Evolutionary conservation across 2,888 invertebrate genomes (phyloP).

Genomic region (Ichneumoninae sp.): DNA sequence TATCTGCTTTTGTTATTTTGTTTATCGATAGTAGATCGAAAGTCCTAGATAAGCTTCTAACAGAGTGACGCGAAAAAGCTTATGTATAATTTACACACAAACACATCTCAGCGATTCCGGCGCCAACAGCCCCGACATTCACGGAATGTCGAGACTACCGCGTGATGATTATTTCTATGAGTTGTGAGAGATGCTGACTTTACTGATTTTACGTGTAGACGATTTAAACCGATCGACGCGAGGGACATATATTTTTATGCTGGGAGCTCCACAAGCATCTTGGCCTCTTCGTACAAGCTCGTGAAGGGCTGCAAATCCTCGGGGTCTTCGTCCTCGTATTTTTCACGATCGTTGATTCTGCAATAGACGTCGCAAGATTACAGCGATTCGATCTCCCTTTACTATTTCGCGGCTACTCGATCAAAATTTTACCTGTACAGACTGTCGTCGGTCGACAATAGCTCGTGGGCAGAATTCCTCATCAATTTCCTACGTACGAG

Average conservation of each 20-base stretch:
- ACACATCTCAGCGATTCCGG: conserved; percentile 52
- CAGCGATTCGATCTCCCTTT: background rate
- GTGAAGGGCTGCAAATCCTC: conserved; percentile 82
- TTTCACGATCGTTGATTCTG: conserved; percentile 77
- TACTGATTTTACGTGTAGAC: conserved; percentile 19
- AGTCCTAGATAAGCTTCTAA: conserved; percentile 43
- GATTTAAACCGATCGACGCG: conserved; percentile 6
- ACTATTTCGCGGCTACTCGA: background rate
- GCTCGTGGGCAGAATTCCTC: conserved; percentile 72
- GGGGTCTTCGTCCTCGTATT: conserved; percentile 79
- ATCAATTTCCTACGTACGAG: conserved; percentile 74
- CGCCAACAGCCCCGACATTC: conserved; percentile 54
- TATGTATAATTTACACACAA: conserved; percentile 53
- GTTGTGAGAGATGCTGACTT: conserved; percentile 45
- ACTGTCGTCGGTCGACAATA: conserved; percentile 76
- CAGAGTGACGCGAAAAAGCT: conserved; percentile 49
- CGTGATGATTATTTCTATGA: conserved; percentile 35
- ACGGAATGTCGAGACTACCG: conserved; percentile 54
- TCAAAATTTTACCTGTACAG: conserved; percentile 75
- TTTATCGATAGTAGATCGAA: conserved; percentile 25
- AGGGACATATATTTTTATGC: conserved; percentile 63
- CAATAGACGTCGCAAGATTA: conserved; percentile 47
- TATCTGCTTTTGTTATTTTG: background rate
- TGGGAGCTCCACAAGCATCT: conserved; percentile 85
- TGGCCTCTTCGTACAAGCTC: conserved; percentile 86